These are phyloP conservation scores for Todiramphus chloris DNA, from an alignment of 2,113 vertebrate genomes.

Conservation along the genomic window DNA sequence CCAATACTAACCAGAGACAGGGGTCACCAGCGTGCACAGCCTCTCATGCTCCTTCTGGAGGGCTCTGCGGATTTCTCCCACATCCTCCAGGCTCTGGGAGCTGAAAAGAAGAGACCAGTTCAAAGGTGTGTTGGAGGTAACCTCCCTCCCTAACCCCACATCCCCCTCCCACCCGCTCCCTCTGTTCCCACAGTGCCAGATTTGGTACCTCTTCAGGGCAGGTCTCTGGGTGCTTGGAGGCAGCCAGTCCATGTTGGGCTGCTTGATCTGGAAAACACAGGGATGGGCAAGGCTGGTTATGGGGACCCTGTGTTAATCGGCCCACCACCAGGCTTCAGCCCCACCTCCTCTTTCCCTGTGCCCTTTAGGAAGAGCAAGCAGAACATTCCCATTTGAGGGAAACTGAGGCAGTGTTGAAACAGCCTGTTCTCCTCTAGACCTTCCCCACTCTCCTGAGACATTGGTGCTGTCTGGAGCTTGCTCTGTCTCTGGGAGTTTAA, in stretches of 20 bases:
- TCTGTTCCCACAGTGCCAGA: neutral
- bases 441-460: neutral
- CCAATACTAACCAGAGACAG: slow-evolving; percentile 82
- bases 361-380: neutral
- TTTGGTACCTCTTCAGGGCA: slow-evolving; percentile 85
- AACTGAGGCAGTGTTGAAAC: neutral
- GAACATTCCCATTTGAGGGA: neutral
- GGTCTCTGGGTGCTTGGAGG: slow-evolving; percentile 80
- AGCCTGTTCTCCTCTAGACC: neutral
- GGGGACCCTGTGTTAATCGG: neutral
- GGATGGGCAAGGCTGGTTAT: neutral
- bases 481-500: neutral
- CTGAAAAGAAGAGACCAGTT: slow-evolving; percentile 60
- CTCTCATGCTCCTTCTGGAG: slow-evolving; percentile 85
- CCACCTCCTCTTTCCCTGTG: neutral
- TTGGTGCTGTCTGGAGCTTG: neutral
- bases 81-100: slow-evolving; percentile 88
- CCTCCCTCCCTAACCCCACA: neutral
- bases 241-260: slow-evolving; percentile 87
- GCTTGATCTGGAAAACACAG: slow-evolving; percentile 80
- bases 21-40: slow-evolving; percentile 74
- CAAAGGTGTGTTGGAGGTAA: neutral
- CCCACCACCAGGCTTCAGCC: neutral
- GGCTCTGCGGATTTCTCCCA: slow-evolving; percentile 78
- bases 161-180: neutral